Conservation (phyloP, 2,888 invertebrate genomes). For the Drosophila lutescens region DNA sequence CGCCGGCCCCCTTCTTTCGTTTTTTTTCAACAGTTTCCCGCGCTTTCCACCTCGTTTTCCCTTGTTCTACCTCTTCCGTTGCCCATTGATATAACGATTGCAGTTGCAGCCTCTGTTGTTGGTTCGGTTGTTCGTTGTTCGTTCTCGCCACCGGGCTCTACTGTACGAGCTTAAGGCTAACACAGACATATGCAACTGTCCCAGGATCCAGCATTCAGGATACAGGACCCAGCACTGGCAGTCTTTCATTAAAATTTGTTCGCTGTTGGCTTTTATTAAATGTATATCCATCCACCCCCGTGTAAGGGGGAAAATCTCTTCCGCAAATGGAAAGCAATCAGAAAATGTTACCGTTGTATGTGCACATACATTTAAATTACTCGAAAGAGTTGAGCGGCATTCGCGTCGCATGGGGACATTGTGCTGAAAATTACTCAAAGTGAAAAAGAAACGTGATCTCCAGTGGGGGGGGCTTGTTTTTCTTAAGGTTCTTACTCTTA, state of each 20-base stretch:
- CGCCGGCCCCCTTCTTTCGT: background rate
- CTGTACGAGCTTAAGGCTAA: conserved; percentile 32
- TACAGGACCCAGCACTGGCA: conserved; percentile 49
- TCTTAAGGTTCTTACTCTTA: conserved; percentile 3
- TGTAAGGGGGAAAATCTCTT: conserved; percentile 36
- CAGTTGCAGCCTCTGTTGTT: conserved; percentile 27
- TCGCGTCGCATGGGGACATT: conserved; percentile 23
- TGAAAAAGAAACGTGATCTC: conserved; percentile 20
- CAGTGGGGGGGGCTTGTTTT: background rate
- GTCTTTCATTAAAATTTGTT: conserved; percentile 72
- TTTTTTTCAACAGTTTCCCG: background rate
- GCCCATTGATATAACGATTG: conserved; percentile 27
- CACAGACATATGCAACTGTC: conserved; percentile 36
- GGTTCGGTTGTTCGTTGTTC: conserved; percentile 23
- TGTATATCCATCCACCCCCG: conserved; percentile 59
- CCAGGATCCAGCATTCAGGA: conserved; percentile 11
- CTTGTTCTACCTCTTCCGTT: conserved; percentile 10
- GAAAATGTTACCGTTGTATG: conserved; percentile 44
- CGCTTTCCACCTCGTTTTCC: conserved; percentile 14
- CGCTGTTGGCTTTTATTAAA: conserved; percentile 75
- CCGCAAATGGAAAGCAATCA: conserved; percentile 61
- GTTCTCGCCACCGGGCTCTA: conserved; percentile 11
- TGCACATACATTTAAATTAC: conserved; percentile 40
- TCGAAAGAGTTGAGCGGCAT: conserved; percentile 34
- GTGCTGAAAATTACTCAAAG: conserved; percentile 31